Conservation (phyloP, 2,888 invertebrate species). For the Oscheius sp. region DNA sequence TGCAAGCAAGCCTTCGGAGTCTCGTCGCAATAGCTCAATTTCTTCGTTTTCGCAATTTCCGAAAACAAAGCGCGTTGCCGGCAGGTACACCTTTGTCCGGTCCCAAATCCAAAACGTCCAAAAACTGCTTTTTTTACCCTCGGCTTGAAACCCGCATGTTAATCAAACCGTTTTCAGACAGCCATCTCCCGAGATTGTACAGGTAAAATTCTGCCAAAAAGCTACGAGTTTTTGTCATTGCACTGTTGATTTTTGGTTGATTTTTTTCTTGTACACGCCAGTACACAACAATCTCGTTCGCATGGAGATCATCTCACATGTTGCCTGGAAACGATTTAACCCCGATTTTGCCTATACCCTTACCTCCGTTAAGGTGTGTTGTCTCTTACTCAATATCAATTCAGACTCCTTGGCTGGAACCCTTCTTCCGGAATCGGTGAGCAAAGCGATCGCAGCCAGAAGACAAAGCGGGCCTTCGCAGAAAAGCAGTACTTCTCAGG, state of each 20-base stretch:
- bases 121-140: constrained; percentile 7
- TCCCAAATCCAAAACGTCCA: background rate
- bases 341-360: constrained; percentile 1
- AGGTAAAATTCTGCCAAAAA: constrained; percentile 27
- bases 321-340: constrained; percentile 4
- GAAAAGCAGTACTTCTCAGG: constrained; percentile 32
- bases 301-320: background rate
- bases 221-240: background rate
- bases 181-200: constrained; percentile 26
- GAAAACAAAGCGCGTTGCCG: constrained; percentile 18
- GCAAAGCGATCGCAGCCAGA: constrained; percentile 26
- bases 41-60: constrained; percentile 13
- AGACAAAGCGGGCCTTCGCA: constrained; percentile 34
- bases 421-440: constrained; percentile 37
- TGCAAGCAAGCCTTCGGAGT: constrained; percentile 27
- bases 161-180: constrained; percentile 26
- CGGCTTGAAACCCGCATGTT: constrained; percentile 22
- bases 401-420: constrained; percentile 35
- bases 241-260: constrained; percentile 5
- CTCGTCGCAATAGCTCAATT: constrained; percentile 28
- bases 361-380: constrained; percentile 7
- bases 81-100: constrained; percentile 18
- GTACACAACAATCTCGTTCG: constrained; percentile 1
- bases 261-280: constrained; percentile 8
- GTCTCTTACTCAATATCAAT: background rate